A percentile compares a stretch with the other conserved stretches of the same genome.
Conservation (phyloP, 2,888 invertebrate species). For the Scrobipalpa atriplicella region DNA sequence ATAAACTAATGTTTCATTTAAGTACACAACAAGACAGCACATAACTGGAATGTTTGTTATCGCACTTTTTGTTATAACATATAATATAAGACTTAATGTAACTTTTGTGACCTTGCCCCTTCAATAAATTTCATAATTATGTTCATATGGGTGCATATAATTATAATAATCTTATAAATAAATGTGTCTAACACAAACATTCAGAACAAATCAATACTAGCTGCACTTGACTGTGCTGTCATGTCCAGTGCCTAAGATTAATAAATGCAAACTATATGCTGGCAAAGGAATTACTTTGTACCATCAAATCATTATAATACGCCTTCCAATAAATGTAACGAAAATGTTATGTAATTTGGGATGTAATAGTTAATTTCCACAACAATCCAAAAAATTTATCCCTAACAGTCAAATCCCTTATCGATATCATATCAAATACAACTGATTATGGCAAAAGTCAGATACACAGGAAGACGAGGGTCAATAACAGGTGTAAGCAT, state of each 20-base stretch:
- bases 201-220: neutral
- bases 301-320: neutral
- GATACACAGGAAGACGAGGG: neutral
- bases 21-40: slow-evolving; percentile 79
- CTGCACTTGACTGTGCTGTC: slow-evolving; percentile 59
- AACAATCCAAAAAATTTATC: no score
- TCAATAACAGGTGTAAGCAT: neutral
- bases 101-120: slow-evolving; percentile 44
- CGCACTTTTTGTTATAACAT: slow-evolving; percentile 44
- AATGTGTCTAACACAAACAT: neutral
- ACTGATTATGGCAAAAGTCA: slow-evolving; percentile 7
- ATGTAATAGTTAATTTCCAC: neutral
- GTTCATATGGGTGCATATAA: slow-evolving; percentile 5
- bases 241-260: slow-evolving; percentile 61
- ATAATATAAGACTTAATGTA: no score
- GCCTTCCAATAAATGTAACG: slow-evolving; percentile 1
- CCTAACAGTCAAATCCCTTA: neutral
- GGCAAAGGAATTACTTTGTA: slow-evolving; percentile 15
- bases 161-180: neutral
- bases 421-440: neutral
- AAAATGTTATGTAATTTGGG: neutral
- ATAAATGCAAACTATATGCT: slow-evolving; percentile 60
- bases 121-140: slow-evolving; percentile 10
- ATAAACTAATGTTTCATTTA: slow-evolving; percentile 53
- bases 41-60: slow-evolving; percentile 72